Evolutionary conservation across 1,140 invertebrate species (phyloP).

Genomic region (Halotydeus destructor): DNA sequence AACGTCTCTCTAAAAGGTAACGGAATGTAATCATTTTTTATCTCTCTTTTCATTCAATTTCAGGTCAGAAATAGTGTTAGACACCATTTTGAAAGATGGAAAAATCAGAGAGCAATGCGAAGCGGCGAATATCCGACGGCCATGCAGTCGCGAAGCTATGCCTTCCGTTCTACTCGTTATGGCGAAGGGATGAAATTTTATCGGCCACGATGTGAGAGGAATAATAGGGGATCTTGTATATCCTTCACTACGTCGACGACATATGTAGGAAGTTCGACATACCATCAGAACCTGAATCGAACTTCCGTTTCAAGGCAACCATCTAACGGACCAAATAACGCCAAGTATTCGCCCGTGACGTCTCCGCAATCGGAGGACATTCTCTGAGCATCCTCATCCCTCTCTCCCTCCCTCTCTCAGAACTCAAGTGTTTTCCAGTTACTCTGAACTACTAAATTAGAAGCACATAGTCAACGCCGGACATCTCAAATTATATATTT

Average conservation of each 20-base stretch:
- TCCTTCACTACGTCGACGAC: conserved; percentile 15
- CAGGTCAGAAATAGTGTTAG: conserved; percentile 65
- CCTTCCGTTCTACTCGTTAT: conserved; percentile 9
- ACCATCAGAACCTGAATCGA: too few species aligned
- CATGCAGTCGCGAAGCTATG: conserved; percentile 7
- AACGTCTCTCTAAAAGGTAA: not conserved
- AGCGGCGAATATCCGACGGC: conserved; percentile 4
- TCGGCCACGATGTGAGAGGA: conserved; percentile 5
- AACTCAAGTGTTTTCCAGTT: too few species aligned
- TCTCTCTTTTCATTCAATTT: conserved; percentile 65
- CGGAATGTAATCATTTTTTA: conserved; percentile 18
- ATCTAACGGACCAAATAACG: too few species aligned
- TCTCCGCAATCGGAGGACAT: too few species aligned
- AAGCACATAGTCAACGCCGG: too few species aligned
- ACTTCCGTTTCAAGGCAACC: too few species aligned
- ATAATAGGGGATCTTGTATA: conserved; percentile 10
- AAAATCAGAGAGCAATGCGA: conserved; percentile 25
- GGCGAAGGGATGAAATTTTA: conserved; percentile 2
- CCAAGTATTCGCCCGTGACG: too few species aligned
- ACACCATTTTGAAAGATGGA: conserved; percentile 58
- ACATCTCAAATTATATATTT: too few species aligned
- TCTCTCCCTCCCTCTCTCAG: too few species aligned
- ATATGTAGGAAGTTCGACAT: conserved; percentile 7
- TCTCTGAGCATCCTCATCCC: too few species aligned
- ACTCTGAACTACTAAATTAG: too few species aligned